Percentiles rank a stretch among this genome's conserved stretches.
These are phyloP conservation scores for Eilema caniola DNA, from an alignment of 2,888 invertebrate genomes.

Conservation along the genomic window DNA sequence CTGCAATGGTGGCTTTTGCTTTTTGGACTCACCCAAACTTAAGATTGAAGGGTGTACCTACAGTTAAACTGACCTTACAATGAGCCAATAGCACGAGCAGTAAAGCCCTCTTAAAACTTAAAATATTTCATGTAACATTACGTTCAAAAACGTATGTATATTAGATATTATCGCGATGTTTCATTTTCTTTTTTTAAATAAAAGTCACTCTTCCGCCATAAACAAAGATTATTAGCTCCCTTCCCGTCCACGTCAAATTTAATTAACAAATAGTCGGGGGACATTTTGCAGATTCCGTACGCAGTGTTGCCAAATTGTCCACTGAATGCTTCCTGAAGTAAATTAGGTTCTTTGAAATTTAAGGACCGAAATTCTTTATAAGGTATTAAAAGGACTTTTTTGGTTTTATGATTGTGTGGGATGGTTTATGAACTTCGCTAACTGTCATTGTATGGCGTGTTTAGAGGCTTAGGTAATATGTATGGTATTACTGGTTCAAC, in stretches of 20 bases:
- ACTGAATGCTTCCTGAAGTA: background rate
- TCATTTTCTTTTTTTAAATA: background rate
- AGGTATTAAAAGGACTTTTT: background rate
- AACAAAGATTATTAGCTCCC: conserved; percentile 17
- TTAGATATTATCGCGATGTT: background rate
- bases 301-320: background rate
- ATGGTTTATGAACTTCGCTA: background rate
- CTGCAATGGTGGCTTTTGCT: no score
- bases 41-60: no score
- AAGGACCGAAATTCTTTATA: background rate
- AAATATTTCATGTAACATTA: background rate
- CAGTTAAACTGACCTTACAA: no score
- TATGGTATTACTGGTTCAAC: no score
- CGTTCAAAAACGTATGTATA: background rate
- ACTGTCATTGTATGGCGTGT: background rate
- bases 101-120: no score
- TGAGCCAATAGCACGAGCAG: no score
- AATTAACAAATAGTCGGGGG: conserved; percentile 39
- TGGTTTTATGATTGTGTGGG: background rate
- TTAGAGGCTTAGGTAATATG: no score
- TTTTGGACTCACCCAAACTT: background rate
- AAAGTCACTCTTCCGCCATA: conserved; percentile 7
- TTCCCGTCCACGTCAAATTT: conserved; percentile 27
- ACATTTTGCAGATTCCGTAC: conserved; percentile 16
- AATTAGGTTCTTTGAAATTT: conserved; percentile 5